A percentile compares a stretch with the other conserved stretches of the same genome.
These are phyloP conservation scores for Myrmecophaga tridactyla DNA, from an alignment of 2,113 vertebrate genomes.

Conservation along the genomic window DNA sequence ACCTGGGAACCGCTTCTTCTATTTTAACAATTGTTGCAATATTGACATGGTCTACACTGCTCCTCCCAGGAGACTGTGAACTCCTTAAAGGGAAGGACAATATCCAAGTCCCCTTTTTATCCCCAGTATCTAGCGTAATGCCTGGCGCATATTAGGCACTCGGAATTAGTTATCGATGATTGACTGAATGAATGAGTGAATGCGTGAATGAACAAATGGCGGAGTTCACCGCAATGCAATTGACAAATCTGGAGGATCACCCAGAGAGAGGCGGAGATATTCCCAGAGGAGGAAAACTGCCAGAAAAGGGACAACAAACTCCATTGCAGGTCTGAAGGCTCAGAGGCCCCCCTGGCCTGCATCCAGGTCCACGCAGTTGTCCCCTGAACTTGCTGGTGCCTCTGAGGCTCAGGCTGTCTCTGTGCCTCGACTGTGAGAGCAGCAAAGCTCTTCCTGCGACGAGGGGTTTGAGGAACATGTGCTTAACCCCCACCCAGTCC, in stretches of 20 bases:
- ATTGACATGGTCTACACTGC: not conserved
- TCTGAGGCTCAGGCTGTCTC: not conserved
- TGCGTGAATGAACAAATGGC: not conserved
- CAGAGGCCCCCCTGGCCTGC: not conserved
- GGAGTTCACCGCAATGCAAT: not conserved
- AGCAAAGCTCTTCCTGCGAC: not conserved
- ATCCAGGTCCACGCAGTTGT: not conserved
- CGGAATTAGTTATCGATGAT: not conserved
- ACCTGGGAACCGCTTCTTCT: not conserved
- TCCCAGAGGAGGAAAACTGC: no score
- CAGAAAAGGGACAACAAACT: not conserved
- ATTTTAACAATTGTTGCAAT: not conserved
- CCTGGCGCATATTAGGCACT: not conserved
- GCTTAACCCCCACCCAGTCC: not conserved
- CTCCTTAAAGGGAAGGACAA: not conserved
- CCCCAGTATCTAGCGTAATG: not conserved
- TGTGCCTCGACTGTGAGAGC: not conserved
- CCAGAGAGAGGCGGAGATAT: not conserved
- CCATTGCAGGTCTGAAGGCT: not conserved
- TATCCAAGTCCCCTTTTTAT: not conserved
- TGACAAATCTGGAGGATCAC: not conserved
- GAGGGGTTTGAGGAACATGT: not conserved
- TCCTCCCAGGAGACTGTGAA: not conserved
- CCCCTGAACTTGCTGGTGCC: not conserved
- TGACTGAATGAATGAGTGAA: not conserved